These are phyloP conservation scores for Heliconius ethilla DNA, from an alignment of 2,888 invertebrate species.

Conservation along the genomic window DNA sequence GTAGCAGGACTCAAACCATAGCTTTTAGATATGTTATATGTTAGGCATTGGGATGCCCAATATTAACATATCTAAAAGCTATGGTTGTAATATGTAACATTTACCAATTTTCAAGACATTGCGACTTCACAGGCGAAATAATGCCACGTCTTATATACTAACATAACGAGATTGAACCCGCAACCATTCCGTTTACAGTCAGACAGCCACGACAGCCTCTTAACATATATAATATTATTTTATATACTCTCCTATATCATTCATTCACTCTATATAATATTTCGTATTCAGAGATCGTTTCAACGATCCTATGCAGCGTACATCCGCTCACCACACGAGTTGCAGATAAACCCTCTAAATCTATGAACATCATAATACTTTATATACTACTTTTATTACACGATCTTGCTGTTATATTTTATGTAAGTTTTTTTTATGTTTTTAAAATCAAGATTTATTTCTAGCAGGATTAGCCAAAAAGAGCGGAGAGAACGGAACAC, in stretches of 20 bases:
- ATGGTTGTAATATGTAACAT: too few relatives aligned
- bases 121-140: too few relatives aligned
- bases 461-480: too few relatives aligned
- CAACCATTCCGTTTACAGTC: background rate
- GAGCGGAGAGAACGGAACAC: too few relatives aligned
- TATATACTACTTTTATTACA: background rate
- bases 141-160: too few relatives aligned
- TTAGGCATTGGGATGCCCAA: too few relatives aligned
- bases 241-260: background rate
- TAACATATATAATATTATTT: background rate
- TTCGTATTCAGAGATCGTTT: slow-evolving; percentile 24
- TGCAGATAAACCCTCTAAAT: slow-evolving; percentile 16
- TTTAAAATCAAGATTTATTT: too few relatives aligned
- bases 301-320: slow-evolving; percentile 15
- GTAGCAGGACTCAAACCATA: too few relatives aligned
- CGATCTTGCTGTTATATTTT: background rate
- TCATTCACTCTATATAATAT: slow-evolving; percentile 5
- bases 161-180: background rate
- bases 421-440: background rate
- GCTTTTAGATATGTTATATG: too few relatives aligned
- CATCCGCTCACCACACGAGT: slow-evolving; percentile 23
- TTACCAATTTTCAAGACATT: too few relatives aligned
- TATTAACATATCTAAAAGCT: too few relatives aligned
- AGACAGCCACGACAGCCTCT: background rate
- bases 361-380: slow-evolving; percentile 18